These are phyloP conservation scores for Ictalurus furcatus DNA, from an alignment of 2,113 vertebrate genomes.

Conservation along the genomic window DNA sequence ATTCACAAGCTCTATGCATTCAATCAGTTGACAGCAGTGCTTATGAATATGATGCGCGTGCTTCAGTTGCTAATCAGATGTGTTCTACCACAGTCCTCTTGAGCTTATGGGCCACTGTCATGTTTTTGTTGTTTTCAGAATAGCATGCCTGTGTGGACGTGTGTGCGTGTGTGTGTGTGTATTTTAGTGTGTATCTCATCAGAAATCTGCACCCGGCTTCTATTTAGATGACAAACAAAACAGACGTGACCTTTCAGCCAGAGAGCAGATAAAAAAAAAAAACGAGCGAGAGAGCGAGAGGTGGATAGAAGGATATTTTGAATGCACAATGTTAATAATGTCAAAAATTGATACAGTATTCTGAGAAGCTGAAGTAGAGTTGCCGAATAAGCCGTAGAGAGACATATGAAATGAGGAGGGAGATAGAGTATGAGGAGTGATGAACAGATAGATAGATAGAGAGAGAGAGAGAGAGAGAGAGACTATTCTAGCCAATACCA, in stretches of 20 bases:
- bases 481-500: not conserved
- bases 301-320: constrained; percentile 35
- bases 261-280: constrained; percentile 54
- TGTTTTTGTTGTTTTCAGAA: constrained; percentile 43
- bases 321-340: constrained; percentile 39
- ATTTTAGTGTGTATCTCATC: constrained; percentile 63
- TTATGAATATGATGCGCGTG: constrained; percentile 35
- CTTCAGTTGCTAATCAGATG: constrained; percentile 39
- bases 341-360: constrained; percentile 39
- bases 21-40: constrained; percentile 25
- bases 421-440: constrained; percentile 36
- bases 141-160: constrained; percentile 32
- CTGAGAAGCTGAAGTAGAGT: not conserved
- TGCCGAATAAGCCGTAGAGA: not conserved
- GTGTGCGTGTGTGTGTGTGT: constrained; percentile 34
- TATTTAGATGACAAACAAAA: constrained; percentile 79
- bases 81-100: constrained; percentile 35
- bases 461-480: constrained; percentile 38
- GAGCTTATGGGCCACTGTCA: constrained; percentile 39
- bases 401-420: constrained; percentile 2
- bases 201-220: constrained; percentile 66
- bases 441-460: constrained; percentile 16
- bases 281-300: constrained; percentile 50
- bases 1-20: constrained; percentile 17
- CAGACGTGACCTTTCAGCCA: constrained; percentile 75